Percentiles rank a stretch among this genome's conserved stretches.
Evolutionary conservation across 2,113 vertebrate species (phyloP).

Genomic region (Burhinus bistriatus): DNA sequence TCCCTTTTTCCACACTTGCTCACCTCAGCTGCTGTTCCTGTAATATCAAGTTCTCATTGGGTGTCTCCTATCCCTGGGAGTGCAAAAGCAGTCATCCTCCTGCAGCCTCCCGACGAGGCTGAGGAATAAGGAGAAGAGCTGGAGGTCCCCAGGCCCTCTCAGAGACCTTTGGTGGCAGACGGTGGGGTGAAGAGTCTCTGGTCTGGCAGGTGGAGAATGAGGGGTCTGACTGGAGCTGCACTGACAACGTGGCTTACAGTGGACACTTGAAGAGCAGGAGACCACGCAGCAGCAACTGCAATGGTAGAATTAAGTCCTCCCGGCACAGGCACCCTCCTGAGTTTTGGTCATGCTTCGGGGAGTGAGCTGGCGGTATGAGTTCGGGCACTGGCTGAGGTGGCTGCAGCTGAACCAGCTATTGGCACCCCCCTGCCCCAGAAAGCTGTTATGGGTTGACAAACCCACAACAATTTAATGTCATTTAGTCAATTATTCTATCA

Average conservation of each 20-base stretch:
- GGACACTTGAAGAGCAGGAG: background rate
- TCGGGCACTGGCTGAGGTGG: background rate
- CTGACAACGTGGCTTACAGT: background rate
- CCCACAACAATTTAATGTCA: no score
- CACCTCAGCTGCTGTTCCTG: background rate
- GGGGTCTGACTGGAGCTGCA: background rate
- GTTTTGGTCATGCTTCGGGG: background rate
- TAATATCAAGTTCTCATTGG: background rate
- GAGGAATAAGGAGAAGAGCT: background rate
- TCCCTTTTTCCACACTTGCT: background rate
- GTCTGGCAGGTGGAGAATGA: background rate
- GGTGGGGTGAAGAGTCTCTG: background rate
- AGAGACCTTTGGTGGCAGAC: background rate
- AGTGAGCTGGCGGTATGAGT: fast-evolving
- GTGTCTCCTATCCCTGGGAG: fast-evolving
- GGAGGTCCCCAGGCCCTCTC: background rate
- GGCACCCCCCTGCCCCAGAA: background rate
- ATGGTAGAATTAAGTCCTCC: background rate
- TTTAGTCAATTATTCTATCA: no score
- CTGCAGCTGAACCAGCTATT: background rate
- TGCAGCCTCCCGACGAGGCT: background rate
- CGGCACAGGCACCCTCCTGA: background rate
- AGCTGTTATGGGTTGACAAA: background rate
- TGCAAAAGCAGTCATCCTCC: background rate
- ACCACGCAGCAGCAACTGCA: background rate